These are phyloP conservation scores for Macrosteles quadrilineatus DNA, from an alignment of 1,140 invertebrate species.

Conservation along the genomic window DNA sequence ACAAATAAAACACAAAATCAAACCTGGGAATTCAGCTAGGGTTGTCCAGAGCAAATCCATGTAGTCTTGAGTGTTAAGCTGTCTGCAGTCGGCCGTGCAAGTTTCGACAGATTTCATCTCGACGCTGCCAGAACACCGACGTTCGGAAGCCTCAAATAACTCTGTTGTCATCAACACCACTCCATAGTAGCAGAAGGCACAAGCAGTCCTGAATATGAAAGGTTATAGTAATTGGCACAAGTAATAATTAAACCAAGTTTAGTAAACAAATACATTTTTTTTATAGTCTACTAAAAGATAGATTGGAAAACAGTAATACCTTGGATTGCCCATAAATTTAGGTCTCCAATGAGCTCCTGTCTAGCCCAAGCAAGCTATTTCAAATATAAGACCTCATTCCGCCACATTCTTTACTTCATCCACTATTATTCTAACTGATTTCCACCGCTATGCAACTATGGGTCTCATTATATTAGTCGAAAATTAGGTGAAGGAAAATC, in stretches of 20 bases:
- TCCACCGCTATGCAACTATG: too few relatives aligned
- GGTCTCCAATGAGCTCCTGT: too few relatives aligned
- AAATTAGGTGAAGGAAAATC: too few relatives aligned
- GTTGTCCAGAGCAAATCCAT: constrained; percentile 94
- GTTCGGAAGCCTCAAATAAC: constrained; percentile 73
- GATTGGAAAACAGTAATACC: too few relatives aligned
- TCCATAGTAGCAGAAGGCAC: constrained; percentile 96
- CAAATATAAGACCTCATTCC: too few relatives aligned
- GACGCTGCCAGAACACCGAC: constrained; percentile 47
- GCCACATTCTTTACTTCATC: too few relatives aligned
- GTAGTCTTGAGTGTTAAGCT: constrained; percentile 83
- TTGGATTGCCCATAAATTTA: too few relatives aligned
- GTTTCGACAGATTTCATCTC: constrained; percentile 47
- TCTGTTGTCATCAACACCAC: constrained; percentile 95
- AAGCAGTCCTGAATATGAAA: constrained; percentile 76
- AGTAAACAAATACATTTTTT: background rate
- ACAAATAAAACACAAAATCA: too few relatives aligned
- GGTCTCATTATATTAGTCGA: too few relatives aligned
- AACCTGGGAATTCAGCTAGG: constrained; percentile 91
- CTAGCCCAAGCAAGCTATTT: too few relatives aligned
- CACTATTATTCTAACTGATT: too few relatives aligned
- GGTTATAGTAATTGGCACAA: constrained; percentile 28
- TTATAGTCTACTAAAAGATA: too few relatives aligned
- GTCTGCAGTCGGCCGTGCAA: constrained; percentile 72
- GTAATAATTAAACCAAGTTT: background rate